Evolutionary conservation across 1,140 invertebrate genomes (phyloP), one percentile per base, ranked within the genome.

Genomic region (Lepidurus apus): DNA sequence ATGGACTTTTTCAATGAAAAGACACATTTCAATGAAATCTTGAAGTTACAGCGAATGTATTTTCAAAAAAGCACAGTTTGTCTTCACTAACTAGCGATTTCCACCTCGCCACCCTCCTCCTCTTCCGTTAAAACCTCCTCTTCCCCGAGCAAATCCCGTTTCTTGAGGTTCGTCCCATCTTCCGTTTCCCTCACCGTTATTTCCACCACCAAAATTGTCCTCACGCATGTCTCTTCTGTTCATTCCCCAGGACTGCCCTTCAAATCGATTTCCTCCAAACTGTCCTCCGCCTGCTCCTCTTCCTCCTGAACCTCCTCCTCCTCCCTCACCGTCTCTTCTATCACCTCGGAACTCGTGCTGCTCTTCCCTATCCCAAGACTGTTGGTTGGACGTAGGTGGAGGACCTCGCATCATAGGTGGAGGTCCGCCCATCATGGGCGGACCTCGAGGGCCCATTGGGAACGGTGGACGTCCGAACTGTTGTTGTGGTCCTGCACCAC

Each of bases 91-190:
- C 53, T 65, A 65, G 21, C 53, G 53, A 17, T 65, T 65, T 21
- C 53, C 53, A 65, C 53, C 53, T 65, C 53, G 53, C 53, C 53
- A 65, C 21, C 53, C 53, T n/a, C 53, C 53, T 65, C 53, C 53
- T 65, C 53, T 65, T 65, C 53, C 53, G 53, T 65, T 65, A 65
- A n/a, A 65, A 65, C 53, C 53, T n/a, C 13, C 21, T 65, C 53
- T 65, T 13, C 53, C 53, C 21, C 53, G 17, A 21, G 53, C 17
- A 65, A n/a, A 65, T 65, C 21, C 53, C 6, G 6, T 21, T n/a
- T 21, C 53, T 17, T 65, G 53, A 65, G 53, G 53, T 65, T 65
- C 53, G 8, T 65, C 53, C 53, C 53, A 65, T 65, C 53, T 65
- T 65, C 53, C 53, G 13, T 65, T 65, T 9, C 53, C 53, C 17